Percentiles rank a stretch among this genome's conserved stretches.
These are phyloP conservation scores for Rallus crepitans DNA, from an alignment of 2,797 vertebrate species.

Conservation along the genomic window DNA sequence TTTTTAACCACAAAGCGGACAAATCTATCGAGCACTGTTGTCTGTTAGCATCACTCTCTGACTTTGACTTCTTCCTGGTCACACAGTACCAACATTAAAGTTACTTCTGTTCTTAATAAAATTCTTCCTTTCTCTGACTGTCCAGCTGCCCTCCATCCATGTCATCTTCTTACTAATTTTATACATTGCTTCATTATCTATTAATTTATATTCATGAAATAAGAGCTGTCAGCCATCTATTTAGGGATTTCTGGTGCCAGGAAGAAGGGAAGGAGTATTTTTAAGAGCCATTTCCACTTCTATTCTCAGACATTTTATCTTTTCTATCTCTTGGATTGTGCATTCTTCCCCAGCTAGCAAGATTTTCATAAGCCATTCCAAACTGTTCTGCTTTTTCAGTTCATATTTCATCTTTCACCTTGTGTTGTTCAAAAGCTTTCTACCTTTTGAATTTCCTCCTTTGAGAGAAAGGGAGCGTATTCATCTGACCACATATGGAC, in stretches of 20 bases:
- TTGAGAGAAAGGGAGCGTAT: background rate
- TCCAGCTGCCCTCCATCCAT: background rate
- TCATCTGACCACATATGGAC: background rate
- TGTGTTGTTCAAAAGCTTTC: slow-evolving; percentile 25
- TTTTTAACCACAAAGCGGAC: background rate
- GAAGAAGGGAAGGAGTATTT: background rate
- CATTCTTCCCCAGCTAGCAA: background rate
- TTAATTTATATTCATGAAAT: slow-evolving; percentile 56
- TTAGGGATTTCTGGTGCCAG: slow-evolving; percentile 18
- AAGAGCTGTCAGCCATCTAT: slow-evolving; percentile 42
- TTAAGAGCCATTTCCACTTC: background rate
- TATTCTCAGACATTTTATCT: slow-evolving; percentile 15
- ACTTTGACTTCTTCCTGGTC: background rate
- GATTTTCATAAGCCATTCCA: background rate
- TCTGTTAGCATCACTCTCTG: background rate
- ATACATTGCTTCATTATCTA: slow-evolving; percentile 34
- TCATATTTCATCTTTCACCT: slow-evolving; percentile 5
- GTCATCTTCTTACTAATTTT: slow-evolving; percentile 34
- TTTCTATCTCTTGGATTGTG: background rate
- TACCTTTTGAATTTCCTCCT: slow-evolving; percentile 17
- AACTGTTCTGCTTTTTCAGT: background rate
- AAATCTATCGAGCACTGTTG: background rate
- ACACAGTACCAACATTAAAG: background rate
- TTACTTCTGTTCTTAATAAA: background rate
- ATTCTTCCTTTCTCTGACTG: background rate